Evolutionary conservation across 2,113 vertebrate species (phyloP), one percentile per base, ranked within the genome.

Genomic region (Oenanthe melanoleuca): DNA sequence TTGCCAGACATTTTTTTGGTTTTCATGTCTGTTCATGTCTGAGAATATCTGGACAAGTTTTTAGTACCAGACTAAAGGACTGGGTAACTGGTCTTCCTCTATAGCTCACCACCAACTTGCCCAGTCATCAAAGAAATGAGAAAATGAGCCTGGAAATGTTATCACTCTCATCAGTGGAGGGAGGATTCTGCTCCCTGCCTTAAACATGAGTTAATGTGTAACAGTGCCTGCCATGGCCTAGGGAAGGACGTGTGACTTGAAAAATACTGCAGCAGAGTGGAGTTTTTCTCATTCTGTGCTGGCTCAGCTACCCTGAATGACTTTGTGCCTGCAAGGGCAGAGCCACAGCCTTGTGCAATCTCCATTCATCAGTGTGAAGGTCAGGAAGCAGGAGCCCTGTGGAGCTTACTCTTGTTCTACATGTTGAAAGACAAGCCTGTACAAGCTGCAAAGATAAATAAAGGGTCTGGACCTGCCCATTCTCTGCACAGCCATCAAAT

Each of bases 341-440:
- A 95, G 53, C 40, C 80, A 40, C 49, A 57, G 89, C 47, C 83
- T 92, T 92, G 89, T 70, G 92, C 83, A 94, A 93, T 86, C 88
- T 94, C 86, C 92, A 93, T 92, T 95, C 92, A 96, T 78, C 88
- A 94, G 78, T 14, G 47, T 66, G 89, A 94, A 93, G 95, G 84
- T 92, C 93, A 87, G 94, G 93, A 96, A 87, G 75, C 88, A 90
- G 91, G 69, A 94, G 78, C 70, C 94, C 91, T 75, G 50, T 67
- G 91, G 84, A 95, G 94, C 57, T 93, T 56, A 79, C 61, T 91
- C 86, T 94, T 82, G 89, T 65, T 84, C 87, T 83, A 21, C 93
- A 79, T 85, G 91, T 87, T 6, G 0, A 92, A 92, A 92, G 66
- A 93, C 84, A 88, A 93, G 86, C 20, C 64, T 70, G 61, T 71